A percentile compares a stretch with the other conserved stretches of the same genome.
Conservation (phyloP, 2,888 invertebrate genomes). For the Ennomos fuscantarius region DNA sequence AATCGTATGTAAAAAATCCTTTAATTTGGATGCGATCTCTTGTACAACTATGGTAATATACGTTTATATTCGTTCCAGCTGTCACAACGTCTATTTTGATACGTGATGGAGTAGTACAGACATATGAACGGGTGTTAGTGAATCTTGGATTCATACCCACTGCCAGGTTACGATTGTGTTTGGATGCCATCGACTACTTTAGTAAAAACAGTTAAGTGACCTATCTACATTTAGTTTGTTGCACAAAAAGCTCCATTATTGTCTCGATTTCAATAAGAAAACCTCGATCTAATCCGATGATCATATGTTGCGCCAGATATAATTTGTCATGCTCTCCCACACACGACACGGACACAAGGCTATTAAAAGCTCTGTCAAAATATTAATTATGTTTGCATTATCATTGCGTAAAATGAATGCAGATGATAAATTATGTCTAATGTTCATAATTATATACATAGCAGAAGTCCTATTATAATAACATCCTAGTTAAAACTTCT, state of each 20-base stretch:
- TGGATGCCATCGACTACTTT: constrained; percentile 88
- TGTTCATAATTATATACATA: constrained; percentile 1
- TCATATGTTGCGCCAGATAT: constrained; percentile 27
- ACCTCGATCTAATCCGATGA: constrained; percentile 34
- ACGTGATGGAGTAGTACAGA: constrained; percentile 85
- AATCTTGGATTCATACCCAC: constrained; percentile 86
- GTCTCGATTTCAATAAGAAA: constrained; percentile 20
- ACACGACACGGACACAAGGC: constrained; percentile 30
- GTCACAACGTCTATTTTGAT: constrained; percentile 80
- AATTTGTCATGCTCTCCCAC: constrained; percentile 39
- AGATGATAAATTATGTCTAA: constrained; percentile 9
- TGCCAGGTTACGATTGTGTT: constrained; percentile 86
- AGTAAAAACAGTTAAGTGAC: constrained; percentile 87
- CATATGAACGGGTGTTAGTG: constrained; percentile 86
- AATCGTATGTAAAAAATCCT: constrained; percentile 74
- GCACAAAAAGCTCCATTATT: constrained; percentile 7
- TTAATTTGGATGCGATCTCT: constrained; percentile 18
- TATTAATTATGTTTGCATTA: constrained; percentile 21
- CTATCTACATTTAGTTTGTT: constrained; percentile 26
- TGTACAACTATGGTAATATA: constrained; percentile 25
- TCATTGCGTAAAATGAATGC: constrained; percentile 15
- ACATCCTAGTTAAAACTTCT: too few relatives aligned
- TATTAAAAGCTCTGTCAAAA: constrained; percentile 31
- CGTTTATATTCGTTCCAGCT: constrained; percentile 57
- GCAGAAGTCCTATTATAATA: constrained; percentile 6